Percentiles rank a stretch among this genome's conserved stretches.
Conservation (phyloP, 1,140 invertebrate genomes). For the Drosophila kurseongensis region DNA sequence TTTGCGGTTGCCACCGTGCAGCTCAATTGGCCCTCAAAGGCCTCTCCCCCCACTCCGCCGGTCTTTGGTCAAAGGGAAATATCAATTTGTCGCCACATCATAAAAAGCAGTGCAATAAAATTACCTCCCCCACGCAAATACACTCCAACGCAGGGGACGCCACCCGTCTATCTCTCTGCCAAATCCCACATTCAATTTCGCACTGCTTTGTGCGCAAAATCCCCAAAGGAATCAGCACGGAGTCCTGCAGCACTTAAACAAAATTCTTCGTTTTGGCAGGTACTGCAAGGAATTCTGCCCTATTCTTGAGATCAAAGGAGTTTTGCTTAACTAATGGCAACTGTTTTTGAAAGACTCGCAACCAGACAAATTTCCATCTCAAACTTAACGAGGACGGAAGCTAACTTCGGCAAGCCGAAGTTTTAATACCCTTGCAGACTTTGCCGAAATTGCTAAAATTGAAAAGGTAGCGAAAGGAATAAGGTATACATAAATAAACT, state of each 20-base stretch:
- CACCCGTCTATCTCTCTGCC: conserved; percentile 62
- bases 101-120: conserved; percentile 84
- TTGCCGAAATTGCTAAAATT: too few species aligned
- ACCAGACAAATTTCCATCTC: too few species aligned
- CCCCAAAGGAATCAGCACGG: conserved; percentile 76
- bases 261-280: neutral
- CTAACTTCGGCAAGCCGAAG: too few species aligned
- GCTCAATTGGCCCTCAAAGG: conserved; percentile 74
- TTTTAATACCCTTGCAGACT: too few species aligned
- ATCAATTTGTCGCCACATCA: conserved; percentile 84
- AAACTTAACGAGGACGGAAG: too few species aligned
- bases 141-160: conserved; percentile 15
- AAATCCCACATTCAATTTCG: conserved; percentile 84
- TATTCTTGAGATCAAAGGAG: too few species aligned
- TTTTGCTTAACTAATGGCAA: too few species aligned
- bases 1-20: conserved; percentile 33
- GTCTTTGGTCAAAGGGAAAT: conserved; percentile 59
- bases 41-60: conserved; percentile 3
- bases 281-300: too few species aligned
- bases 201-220: conserved; percentile 82
- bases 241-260: conserved; percentile 31
- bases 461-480: too few species aligned
- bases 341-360: too few species aligned
- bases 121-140: conserved; percentile 59
- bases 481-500: too few species aligned